Conservation (phyloP, 30 jellyfish, hydroid and myxozoan genomes). For the Aurelia aurita region DNA sequence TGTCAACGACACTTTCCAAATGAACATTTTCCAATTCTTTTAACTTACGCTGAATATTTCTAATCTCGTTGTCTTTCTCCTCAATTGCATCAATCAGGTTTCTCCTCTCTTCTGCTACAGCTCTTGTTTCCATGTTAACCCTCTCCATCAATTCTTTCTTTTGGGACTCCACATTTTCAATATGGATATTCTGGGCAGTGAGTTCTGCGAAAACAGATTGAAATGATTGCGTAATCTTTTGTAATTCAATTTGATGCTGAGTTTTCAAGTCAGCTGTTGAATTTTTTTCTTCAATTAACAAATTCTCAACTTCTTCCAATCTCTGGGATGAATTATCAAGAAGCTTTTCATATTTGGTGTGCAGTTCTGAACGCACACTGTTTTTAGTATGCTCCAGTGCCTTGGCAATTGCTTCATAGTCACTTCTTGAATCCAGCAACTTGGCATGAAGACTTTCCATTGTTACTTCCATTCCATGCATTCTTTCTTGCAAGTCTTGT, state of each 20-base stretch:
- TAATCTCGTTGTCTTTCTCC: not conserved
- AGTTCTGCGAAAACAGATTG: slow-evolving; percentile 18
- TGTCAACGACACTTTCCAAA: not conserved
- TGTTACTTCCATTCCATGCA: not conserved
- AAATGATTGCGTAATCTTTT: slow-evolving; percentile 23
- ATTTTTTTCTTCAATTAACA: not conserved
- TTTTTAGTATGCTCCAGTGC: slow-evolving; percentile 13
- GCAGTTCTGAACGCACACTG: slow-evolving; percentile 5
- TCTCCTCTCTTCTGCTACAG: slow-evolving; percentile 31
- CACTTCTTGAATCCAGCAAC: slow-evolving; percentile 16
- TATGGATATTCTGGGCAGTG: slow-evolving; percentile 11
- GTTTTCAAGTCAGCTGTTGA: slow-evolving; percentile 10
- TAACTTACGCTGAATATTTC: not conserved
- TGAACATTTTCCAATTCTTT: not conserved
- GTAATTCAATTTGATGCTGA: slow-evolving; percentile 27
- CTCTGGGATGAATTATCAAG: slow-evolving; percentile 7
- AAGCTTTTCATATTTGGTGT: slow-evolving; percentile 20
- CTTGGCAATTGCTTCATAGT: not conserved
- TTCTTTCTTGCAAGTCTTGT: not conserved
- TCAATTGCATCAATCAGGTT: slow-evolving; percentile 26
- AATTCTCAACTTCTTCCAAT: slow-evolving; percentile 7
- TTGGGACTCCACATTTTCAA: slow-evolving; percentile 23
- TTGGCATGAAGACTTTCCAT: not conserved
- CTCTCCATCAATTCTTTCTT: slow-evolving; percentile 12
- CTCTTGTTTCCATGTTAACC: slow-evolving; percentile 1